Evolutionary conservation across 2,113 vertebrate species (phyloP).

Genomic region (Bolborhynchus lineola): DNA sequence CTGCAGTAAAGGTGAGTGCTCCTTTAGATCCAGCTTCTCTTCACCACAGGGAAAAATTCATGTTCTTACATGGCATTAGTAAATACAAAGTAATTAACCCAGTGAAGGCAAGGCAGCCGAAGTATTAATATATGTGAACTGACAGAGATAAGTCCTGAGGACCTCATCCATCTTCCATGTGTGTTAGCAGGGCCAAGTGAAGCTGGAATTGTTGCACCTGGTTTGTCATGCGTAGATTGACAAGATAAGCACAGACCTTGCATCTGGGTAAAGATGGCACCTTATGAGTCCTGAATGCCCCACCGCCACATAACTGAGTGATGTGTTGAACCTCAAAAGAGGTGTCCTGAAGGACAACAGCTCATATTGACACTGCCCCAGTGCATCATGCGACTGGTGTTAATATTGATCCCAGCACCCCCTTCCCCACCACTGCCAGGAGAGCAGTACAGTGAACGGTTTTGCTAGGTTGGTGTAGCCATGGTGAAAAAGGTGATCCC

Average conservation of each 20-base stretch:
- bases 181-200: background rate
- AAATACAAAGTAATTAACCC: conserved; percentile 34
- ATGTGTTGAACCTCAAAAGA: background rate
- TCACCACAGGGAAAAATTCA: background rate
- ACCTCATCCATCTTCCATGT: background rate
- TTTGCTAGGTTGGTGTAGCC: background rate
- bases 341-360: background rate
- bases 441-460: background rate
- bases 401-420: background rate
- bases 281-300: background rate
- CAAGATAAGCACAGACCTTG: background rate
- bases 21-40: background rate
- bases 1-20: background rate
- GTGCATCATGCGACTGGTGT: background rate
- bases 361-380: background rate
- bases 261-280: background rate
- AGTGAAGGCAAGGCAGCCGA: background rate
- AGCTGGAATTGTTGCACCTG: background rate
- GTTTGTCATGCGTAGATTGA: background rate
- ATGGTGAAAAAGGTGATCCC: background rate
- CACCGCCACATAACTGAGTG: background rate
- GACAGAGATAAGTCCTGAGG: conserved; percentile 18
- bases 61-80: background rate
- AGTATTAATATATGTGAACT: conserved; percentile 16
- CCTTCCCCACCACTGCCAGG: background rate